Evolutionary conservation across 30 jellyfish, hydroid and myxozoan genomes (phyloP).

Genomic region (Morbakka virulenta): DNA sequence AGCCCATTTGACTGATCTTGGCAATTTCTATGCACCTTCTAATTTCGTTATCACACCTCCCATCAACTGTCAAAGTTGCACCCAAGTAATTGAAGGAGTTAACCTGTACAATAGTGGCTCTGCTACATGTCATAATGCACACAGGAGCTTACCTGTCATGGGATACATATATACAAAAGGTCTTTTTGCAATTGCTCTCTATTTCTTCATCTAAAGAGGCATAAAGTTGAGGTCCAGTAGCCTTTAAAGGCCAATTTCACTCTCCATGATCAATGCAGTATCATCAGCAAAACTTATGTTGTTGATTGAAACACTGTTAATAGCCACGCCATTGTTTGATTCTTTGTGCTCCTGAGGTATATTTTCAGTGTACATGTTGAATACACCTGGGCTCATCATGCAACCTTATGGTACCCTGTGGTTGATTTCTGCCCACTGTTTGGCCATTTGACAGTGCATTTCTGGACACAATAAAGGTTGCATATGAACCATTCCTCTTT

Average conservation of each 20-base stretch:
- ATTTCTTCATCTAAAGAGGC: not conserved
- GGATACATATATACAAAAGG: not conserved
- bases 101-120: not conserved
- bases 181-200: not conserved
- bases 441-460: not conserved
- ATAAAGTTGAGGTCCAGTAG: not conserved
- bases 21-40: no score
- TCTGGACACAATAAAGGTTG: not conserved
- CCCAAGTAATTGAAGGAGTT: not conserved
- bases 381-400: not conserved
- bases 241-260: not conserved
- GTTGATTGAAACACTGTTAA: not conserved
- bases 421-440: constrained; percentile 1
- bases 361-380: not conserved
- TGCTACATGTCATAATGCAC: not conserved
- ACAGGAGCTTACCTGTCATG: not conserved
- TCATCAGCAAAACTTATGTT: constrained; percentile 1
- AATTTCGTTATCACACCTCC: no score
- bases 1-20: no score
- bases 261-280: not conserved
- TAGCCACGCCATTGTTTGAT: not conserved
- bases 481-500: not conserved
- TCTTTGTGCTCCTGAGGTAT: not conserved
- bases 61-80: no score
- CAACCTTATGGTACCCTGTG: not conserved